A percentile compares a stretch with the other conserved stretches of the same genome.
phyloP scores from a whole-genome alignment of 2,113 vertebrate genomes.

The Zingel zingel region DNA sequence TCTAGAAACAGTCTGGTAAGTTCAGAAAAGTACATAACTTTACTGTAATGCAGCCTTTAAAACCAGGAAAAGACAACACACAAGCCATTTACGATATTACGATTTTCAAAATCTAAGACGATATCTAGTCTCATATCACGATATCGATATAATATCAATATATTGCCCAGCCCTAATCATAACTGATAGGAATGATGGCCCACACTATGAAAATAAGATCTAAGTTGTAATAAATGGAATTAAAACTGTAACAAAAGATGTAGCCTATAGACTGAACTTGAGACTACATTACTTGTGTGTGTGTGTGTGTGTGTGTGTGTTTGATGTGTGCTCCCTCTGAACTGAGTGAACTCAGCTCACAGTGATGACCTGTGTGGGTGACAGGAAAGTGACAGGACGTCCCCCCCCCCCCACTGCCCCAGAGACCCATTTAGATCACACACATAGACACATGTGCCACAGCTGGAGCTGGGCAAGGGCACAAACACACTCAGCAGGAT shows the following conservation, averaged over 20 bases:
- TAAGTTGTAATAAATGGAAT: background rate
- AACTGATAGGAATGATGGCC: no score
- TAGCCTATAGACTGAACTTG: no score
- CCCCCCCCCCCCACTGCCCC: slow-evolving; percentile 1
- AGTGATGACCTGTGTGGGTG: slow-evolving; percentile 37
- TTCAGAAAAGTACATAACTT: no score
- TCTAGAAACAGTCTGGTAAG: no score
- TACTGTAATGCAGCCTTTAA: no score
- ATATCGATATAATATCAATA: no score
- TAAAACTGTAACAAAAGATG: background rate
- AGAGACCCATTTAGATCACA: slow-evolving; percentile 57
- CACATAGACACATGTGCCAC: slow-evolving; percentile 28
- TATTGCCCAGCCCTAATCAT: background rate
- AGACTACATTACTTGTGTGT: background rate
- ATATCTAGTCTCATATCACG: no score
- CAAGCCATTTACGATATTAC: no score
- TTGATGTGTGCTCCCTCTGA: background rate
- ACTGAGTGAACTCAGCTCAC: slow-evolving; percentile 6
- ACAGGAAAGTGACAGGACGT: slow-evolving; percentile 54
- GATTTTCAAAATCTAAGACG: no score
- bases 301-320: slow-evolving; percentile 20
- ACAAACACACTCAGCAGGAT: slow-evolving; percentile 51
- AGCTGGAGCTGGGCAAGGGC: slow-evolving; percentile 49
- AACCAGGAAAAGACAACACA: no score
- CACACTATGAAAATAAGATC: background rate